A percentile compares a stretch with the other conserved stretches of the same genome.
These are phyloP conservation scores for Nephrocerus scutellatus DNA, from an alignment of 2,888 invertebrate species.

Conservation along the genomic window DNA sequence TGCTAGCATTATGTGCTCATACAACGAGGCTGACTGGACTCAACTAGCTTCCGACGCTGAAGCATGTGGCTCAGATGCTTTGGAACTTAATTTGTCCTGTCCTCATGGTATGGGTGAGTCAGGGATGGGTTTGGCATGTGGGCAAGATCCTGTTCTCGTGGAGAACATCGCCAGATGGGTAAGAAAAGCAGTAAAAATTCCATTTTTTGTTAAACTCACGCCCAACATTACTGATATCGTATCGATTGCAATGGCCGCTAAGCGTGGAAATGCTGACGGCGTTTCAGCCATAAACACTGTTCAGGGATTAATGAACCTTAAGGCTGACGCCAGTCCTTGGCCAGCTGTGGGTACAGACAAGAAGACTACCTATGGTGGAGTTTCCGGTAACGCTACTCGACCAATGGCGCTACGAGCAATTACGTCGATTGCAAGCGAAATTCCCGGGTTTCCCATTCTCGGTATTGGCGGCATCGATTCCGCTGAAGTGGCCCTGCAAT, in stretches of 20 bases:
- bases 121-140: constrained; percentile 98
- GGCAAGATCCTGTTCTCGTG: constrained; percentile 87
- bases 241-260: constrained; percentile 79
- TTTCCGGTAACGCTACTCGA: constrained; percentile 89
- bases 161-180: constrained; percentile 89
- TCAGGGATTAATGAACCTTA: constrained; percentile 85
- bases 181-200: constrained; percentile 74
- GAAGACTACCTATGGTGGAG: constrained; percentile 88
- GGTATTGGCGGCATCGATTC: constrained; percentile 98
- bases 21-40: constrained; percentile 81
- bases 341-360: constrained; percentile 75
- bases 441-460: constrained; percentile 86
- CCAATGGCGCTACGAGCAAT: constrained; percentile 91
- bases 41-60: constrained; percentile 70
- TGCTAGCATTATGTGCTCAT: constrained; percentile 93
- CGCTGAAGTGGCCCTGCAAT: constrained; percentile 92
- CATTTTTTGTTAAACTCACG: constrained; percentile 95
- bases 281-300: constrained; percentile 98
- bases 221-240: constrained; percentile 96
- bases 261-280: constrained; percentile 86
- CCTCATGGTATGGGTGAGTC: constrained; percentile 99
- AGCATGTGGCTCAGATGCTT: constrained; percentile 81
- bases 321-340: constrained; percentile 80
- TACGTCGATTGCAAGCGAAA: constrained; percentile 72
- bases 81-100: constrained; percentile 94